phyloP scores from a whole-genome alignment of 2,797 vertebrate species.

The Enteromius trimaculatus region DNA sequence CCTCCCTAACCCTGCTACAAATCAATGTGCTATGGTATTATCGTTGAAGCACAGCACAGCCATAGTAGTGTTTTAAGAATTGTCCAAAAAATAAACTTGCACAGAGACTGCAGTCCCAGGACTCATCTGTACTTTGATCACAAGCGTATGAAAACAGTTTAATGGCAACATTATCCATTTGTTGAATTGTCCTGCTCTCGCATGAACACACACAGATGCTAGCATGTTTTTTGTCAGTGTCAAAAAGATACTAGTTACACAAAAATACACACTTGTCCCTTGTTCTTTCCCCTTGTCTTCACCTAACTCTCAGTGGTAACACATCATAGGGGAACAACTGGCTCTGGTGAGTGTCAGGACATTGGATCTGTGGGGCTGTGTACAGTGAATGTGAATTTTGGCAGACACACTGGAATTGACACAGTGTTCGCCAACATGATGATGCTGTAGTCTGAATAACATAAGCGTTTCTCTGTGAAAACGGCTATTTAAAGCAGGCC shows the following conservation, averaged over 20 bases:
- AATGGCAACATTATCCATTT: conserved; percentile 5
- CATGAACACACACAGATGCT: background rate
- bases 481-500: conserved; percentile 36
- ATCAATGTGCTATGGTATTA: background rate
- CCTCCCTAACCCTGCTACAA: background rate
- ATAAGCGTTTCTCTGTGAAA: conserved; percentile 35
- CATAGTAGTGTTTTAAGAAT: background rate
- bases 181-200: background rate
- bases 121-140: conserved; percentile 14
- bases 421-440: conserved; percentile 38
- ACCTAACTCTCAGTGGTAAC: conserved; percentile 24
- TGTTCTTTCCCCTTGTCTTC: conserved; percentile 29
- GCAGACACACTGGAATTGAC: conserved; percentile 24
- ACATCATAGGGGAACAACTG: conserved; percentile 33
- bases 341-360: conserved; percentile 38
- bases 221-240: conserved; percentile 9
- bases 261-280: background rate
- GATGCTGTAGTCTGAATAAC: conserved; percentile 40
- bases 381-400: conserved; percentile 42
- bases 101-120: background rate
- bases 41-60: background rate
- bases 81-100: background rate
- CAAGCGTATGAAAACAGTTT: conserved; percentile 15
- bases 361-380: conserved; percentile 26
- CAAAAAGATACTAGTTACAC: background rate